Percentiles rank a stretch among this genome's conserved stretches.
These are phyloP conservation scores for Drosophila repletoides DNA, from an alignment of 1,140 invertebrate species.

Conservation along the genomic window DNA sequence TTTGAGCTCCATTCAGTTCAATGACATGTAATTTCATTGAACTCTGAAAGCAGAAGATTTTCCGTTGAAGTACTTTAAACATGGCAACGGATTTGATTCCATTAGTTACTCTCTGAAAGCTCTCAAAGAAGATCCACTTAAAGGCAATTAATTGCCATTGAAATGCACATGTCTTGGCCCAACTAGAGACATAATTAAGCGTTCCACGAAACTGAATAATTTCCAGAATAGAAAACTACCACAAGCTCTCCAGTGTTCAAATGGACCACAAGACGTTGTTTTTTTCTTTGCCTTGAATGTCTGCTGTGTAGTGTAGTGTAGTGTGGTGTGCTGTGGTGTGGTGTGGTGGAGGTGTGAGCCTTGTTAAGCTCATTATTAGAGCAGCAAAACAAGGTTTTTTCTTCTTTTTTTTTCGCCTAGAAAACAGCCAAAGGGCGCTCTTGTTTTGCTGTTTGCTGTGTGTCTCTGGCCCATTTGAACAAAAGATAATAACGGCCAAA, in stretches of 20 bases:
- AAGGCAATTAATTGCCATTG: neutral
- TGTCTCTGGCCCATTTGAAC: constrained; percentile 40
- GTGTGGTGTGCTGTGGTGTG: too few species aligned
- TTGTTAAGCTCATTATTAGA: constrained; percentile 49
- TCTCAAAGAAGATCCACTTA: too few species aligned
- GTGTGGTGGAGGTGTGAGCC: too few species aligned
- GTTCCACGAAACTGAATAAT: too few species aligned
- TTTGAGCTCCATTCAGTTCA: too few species aligned
- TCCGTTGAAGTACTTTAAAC: too few species aligned
- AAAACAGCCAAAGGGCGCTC: constrained; percentile 35
- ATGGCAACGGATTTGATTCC: too few species aligned
- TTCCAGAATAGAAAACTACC: constrained; percentile 3
- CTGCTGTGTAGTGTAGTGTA: too few species aligned
- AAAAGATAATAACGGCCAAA: constrained; percentile 49
- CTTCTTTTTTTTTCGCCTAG: neutral
- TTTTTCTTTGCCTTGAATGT: neutral
- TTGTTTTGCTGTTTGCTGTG: constrained; percentile 34
- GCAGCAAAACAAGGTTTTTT: neutral
- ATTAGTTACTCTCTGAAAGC: too few species aligned
- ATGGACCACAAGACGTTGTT: constrained; percentile 32
- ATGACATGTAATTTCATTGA: too few species aligned
- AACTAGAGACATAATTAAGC: neutral
- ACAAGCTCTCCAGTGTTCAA: constrained; percentile 12
- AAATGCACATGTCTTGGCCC: too few species aligned
- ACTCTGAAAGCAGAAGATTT: too few species aligned